These are phyloP conservation scores for Aepyceros melampus DNA, from an alignment of 2,113 vertebrate genomes.

Conservation along the genomic window DNA sequence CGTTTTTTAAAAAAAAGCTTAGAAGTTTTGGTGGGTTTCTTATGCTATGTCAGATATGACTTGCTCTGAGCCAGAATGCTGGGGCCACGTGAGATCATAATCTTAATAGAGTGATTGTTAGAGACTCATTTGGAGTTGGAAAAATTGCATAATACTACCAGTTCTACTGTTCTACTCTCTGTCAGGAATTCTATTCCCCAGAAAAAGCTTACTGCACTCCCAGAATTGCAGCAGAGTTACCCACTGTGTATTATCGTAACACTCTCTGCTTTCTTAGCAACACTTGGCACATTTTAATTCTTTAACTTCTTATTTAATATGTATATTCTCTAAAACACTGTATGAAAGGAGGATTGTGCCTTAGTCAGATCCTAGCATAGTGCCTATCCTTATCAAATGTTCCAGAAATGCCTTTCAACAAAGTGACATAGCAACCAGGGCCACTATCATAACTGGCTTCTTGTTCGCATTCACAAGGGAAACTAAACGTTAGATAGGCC, in stretches of 20 bases:
- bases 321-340: background rate
- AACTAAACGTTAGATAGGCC: background rate
- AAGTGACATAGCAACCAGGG: background rate
- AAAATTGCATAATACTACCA: background rate
- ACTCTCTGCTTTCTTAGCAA: background rate
- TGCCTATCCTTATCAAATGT: background rate
- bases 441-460: background rate
- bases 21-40: background rate
- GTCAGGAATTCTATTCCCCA: background rate
- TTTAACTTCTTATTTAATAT: background rate
- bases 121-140: background rate
- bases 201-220: background rate
- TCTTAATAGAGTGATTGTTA: background rate
- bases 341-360: background rate
- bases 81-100: background rate
- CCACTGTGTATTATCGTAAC: background rate
- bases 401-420: background rate
- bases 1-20: background rate
- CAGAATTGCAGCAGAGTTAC: background rate
- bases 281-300: background rate
- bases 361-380: background rate
- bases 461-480: background rate
- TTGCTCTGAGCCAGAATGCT: background rate
- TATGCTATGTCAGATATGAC: background rate
- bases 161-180: background rate